Evolutionary conservation across 2,888 invertebrate genomes (phyloP).

Genomic region (Apoda limacodes): DNA sequence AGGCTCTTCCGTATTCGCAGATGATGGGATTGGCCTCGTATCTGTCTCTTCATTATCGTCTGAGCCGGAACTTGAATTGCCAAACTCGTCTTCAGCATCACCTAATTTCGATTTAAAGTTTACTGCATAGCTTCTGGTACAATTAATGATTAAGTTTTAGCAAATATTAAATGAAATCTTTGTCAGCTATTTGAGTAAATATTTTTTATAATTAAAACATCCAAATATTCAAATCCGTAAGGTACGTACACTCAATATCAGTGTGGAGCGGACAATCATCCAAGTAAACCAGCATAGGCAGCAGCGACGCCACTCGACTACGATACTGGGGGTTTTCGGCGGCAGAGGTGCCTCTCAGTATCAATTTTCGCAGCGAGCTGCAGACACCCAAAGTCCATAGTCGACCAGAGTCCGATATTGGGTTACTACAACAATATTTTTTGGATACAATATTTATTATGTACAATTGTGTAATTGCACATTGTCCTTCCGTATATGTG

Average conservation of each 20-base stretch:
- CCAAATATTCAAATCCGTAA: too few species aligned
- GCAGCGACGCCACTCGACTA: conserved; percentile 32
- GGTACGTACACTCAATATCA: conserved; percentile 35
- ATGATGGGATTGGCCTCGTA: too few species aligned
- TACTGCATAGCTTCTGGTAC: too few species aligned
- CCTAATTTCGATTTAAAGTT: too few species aligned
- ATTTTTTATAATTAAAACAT: too few species aligned
- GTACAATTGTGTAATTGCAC: background rate
- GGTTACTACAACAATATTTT: conserved; percentile 34
- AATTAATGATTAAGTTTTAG: too few species aligned
- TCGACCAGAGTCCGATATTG: conserved; percentile 43
- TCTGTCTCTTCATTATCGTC: too few species aligned
- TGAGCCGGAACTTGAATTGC: too few species aligned
- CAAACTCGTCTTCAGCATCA: too few species aligned
- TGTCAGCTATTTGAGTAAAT: too few species aligned
- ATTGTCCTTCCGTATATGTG: background rate
- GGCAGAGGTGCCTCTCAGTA: conserved; percentile 37
- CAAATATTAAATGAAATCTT: too few species aligned
- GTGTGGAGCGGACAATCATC: conserved; percentile 43
- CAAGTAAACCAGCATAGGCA: conserved; percentile 47
- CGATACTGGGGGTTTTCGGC: conserved; percentile 38
- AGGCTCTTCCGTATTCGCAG: conserved; percentile 21
- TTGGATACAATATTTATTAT: background rate
- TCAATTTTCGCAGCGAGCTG: conserved; percentile 41
- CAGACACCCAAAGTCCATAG: conserved; percentile 58